Evolutionary conservation across 2,888 invertebrate species (phyloP).

Genomic region (Melolontha melolontha): DNA sequence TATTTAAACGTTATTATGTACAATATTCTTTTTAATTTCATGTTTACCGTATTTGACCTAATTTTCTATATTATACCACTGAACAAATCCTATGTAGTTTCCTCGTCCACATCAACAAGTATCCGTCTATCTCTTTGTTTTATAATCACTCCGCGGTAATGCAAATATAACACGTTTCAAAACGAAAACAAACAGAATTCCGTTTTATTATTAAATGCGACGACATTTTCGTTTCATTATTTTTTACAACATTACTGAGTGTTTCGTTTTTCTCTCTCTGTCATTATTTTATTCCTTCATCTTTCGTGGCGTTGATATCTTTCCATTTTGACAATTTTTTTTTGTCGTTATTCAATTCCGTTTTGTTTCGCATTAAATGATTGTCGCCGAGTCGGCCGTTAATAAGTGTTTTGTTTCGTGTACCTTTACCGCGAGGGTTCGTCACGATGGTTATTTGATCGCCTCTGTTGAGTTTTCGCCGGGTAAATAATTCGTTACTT

Average conservation of each 20-base stretch:
- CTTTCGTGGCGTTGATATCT: too few relatives aligned
- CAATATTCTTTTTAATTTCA: background rate
- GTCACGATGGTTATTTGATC: too few relatives aligned
- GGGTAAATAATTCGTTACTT: background rate
- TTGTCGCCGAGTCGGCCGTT: background rate
- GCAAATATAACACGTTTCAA: conserved; percentile 19
- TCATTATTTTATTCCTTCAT: too few relatives aligned
- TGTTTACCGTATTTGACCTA: conserved; percentile 29
- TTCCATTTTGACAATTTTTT: background rate
- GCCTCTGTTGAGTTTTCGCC: background rate
- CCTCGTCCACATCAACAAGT: conserved; percentile 20
- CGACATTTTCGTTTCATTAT: conserved; percentile 6
- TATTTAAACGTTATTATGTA: background rate
- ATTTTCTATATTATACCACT: conserved; percentile 17
- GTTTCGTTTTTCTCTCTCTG: background rate
- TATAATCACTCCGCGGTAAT: conserved; percentile 1
- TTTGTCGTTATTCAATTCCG: background rate
- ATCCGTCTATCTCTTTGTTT: conserved; percentile 35
- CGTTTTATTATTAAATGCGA: background rate
- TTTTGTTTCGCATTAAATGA: background rate
- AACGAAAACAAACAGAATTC: conserved; percentile 19
- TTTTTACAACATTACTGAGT: background rate
- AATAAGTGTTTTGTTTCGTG: too few relatives aligned
- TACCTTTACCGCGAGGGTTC: too few relatives aligned
- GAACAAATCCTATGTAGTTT: conserved; percentile 24